Conservation (phyloP, 2,113 vertebrate genomes). For the Bos indicus region DNA sequence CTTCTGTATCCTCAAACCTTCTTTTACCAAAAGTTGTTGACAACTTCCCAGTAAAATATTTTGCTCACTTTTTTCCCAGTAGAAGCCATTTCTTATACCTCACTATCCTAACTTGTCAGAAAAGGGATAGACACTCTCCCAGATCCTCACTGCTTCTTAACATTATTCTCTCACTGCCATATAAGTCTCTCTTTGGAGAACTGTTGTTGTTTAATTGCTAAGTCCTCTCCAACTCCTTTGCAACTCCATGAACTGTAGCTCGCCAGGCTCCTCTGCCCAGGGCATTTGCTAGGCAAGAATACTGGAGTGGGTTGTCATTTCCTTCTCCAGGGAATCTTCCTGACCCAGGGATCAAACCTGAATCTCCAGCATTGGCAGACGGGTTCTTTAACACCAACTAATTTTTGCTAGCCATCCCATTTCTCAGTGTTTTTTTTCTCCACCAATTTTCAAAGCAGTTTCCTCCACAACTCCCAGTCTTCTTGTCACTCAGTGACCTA, state of each 20-base stretch:
- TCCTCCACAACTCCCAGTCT: not conserved
- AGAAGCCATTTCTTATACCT: not conserved
- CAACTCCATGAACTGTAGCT: not conserved
- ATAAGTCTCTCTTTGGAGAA: not conserved
- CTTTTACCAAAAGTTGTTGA: not conserved
- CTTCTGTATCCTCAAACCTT: not conserved
- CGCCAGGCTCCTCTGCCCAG: not conserved
- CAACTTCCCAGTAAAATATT: not conserved
- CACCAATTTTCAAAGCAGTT: not conserved
- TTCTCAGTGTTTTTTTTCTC: not conserved
- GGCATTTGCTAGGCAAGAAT: not conserved
- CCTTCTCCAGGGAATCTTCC: not conserved
- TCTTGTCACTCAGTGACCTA: not conserved
- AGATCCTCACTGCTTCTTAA: not conserved
- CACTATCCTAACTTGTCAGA: not conserved
- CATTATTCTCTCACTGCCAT: not conserved
- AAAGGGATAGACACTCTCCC: not conserved
- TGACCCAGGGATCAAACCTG: not conserved
- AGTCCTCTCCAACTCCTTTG: not conserved
- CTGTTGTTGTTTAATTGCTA: not conserved
- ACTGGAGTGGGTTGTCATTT: not conserved
- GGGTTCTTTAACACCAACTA: not conserved
- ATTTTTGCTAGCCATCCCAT: not conserved
- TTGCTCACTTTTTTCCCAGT: not conserved
- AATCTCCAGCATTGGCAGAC: not conserved